Evolutionary conservation across 1,140 invertebrate genomes (phyloP).

Genomic region (Drosophila seguyi): DNA sequence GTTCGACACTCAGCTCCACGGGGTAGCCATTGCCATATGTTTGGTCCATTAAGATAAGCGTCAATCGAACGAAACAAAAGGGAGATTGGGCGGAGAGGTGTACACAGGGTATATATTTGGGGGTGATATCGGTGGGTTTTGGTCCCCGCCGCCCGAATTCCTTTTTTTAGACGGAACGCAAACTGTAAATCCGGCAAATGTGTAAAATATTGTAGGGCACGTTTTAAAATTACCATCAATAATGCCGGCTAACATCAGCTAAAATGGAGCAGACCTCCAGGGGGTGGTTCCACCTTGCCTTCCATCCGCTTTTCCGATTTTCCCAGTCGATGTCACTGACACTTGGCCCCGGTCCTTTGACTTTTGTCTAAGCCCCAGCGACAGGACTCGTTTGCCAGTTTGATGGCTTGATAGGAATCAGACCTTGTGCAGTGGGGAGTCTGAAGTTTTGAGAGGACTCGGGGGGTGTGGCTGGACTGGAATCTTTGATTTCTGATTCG

Average conservation of each 20-base stretch:
- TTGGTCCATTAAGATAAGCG: constrained; percentile 84
- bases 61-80: constrained; percentile 76
- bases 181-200: constrained; percentile 81
- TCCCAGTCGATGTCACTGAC: constrained; percentile 66
- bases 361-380: constrained; percentile 66
- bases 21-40: constrained; percentile 65
- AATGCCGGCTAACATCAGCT: constrained; percentile 54
- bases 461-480: constrained; percentile 11
- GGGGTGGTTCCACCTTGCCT: constrained; percentile 41
- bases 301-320: constrained; percentile 11
- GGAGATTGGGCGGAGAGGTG: constrained; percentile 28
- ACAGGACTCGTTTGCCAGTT: constrained; percentile 69
- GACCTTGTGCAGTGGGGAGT: constrained; percentile 3
- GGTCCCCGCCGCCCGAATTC: constrained; percentile 9
- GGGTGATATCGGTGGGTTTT: constrained; percentile 1
- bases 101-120: constrained; percentile 5
- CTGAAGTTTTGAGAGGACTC: not conserved
- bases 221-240: constrained; percentile 84
- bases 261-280: constrained; percentile 4
- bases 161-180: constrained; percentile 42
- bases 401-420: constrained; percentile 82
- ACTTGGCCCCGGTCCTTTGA: constrained; percentile 61
- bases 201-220: constrained; percentile 80
- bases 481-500: constrained; percentile 60
- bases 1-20: constrained; percentile 32